Evolutionary conservation across 2,797 vertebrate species (phyloP).

Genomic region (Rhinophrynus dorsalis): DNA sequence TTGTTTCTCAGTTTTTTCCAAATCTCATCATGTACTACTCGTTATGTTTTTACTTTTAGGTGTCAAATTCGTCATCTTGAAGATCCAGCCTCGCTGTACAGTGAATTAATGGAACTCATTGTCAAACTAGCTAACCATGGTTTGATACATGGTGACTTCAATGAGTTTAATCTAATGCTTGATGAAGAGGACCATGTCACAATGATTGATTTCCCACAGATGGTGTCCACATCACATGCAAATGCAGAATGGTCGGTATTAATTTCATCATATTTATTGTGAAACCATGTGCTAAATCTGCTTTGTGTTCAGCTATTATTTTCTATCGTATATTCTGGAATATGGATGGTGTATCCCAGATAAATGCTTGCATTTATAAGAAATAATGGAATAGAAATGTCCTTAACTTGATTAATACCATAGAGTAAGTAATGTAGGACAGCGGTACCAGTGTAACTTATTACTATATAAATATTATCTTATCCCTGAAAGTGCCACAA

Average conservation of each 20-base stretch:
- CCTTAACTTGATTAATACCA: background rate
- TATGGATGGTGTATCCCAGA: slow-evolving; percentile 20
- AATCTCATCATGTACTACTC: too few relatives aligned
- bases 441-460: background rate
- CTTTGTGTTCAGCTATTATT: background rate
- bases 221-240: slow-evolving; percentile 91
- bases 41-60: slow-evolving; percentile 58
- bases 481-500: too few relatives aligned
- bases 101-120: slow-evolving; percentile 93
- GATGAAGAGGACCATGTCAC: slow-evolving; percentile 87
- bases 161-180: slow-evolving; percentile 95
- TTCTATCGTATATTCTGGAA: background rate
- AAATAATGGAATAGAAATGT: background rate
- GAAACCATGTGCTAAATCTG: background rate
- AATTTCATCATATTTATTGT: background rate
- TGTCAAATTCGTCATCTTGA: slow-evolving; percentile 86
- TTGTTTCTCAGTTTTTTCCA: too few relatives aligned
- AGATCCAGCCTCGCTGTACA: slow-evolving; percentile 85
- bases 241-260: slow-evolving; percentile 90
- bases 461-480: too few relatives aligned
- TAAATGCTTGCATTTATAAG: background rate
- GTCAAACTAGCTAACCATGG: slow-evolving; percentile 92
- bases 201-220: slow-evolving; percentile 98
- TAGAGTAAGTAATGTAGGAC: background rate
- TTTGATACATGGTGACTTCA: slow-evolving; percentile 96